Percentiles rank a stretch among this genome's conserved stretches.
Evolutionary conservation across 2,797 vertebrate genomes (phyloP).

Genomic region (Leptatherina wallacei): DNA sequence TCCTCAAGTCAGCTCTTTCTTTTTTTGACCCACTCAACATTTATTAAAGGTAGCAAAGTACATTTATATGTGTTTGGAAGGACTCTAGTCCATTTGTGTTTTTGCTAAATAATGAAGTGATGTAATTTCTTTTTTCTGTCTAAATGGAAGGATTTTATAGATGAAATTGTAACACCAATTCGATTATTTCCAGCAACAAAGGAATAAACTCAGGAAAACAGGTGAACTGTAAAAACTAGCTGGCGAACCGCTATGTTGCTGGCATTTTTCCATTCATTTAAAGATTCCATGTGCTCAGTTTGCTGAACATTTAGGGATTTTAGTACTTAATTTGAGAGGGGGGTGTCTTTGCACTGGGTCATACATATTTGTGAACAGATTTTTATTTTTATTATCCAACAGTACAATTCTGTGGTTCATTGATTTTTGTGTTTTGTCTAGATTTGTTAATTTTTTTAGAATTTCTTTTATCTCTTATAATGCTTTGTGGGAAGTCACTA

Average conservation of each 20-base stretch:
- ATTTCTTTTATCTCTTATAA: not conserved
- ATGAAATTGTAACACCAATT: not conserved
- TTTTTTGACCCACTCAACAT: conserved; percentile 1
- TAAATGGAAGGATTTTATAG: conserved; percentile 9
- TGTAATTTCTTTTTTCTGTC: not conserved
- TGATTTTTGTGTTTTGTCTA: conserved; percentile 1
- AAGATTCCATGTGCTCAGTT: conserved; percentile 30
- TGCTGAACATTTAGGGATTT: conserved; percentile 31
- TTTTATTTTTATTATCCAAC: conserved; percentile 17
- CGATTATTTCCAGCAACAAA: conserved; percentile 15
- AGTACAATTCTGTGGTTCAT: conserved; percentile 15
- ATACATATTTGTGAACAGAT: conserved; percentile 18
- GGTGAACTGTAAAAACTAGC: conserved; percentile 26
- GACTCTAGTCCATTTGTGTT: conserved; percentile 6
- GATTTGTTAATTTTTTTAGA: not conserved
- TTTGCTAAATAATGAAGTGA: not conserved
- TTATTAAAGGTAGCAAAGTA: conserved; percentile 8
- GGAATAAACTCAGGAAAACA: conserved; percentile 66
- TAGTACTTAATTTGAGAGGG: not conserved
- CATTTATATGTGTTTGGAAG: conserved; percentile 10
- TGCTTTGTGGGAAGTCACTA: conserved; percentile 10
- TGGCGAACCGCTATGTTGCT: conserved; percentile 30
- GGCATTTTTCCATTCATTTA: conserved; percentile 18
- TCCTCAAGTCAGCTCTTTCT: conserved; percentile 17
- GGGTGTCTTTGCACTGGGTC: conserved; percentile 58